A percentile compares a stretch with the other conserved stretches of the same genome.
Conservation (phyloP, 2,113 vertebrate species). For the Variabilichromis moorii region DNA sequence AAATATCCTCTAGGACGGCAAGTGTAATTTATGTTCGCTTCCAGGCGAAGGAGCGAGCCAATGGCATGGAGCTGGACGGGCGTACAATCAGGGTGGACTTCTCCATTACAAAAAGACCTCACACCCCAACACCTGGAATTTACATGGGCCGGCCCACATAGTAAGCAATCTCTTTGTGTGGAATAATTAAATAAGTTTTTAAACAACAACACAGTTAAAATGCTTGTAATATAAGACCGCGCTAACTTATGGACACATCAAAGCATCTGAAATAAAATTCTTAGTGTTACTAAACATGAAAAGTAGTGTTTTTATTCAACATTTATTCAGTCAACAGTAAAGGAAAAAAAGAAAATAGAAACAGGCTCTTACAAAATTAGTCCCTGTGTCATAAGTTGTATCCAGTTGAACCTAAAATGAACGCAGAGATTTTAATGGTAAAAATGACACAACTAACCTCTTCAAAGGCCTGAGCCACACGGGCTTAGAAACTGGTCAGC, state of each 20-base stretch:
- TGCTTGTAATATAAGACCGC: background rate
- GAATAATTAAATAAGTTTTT: background rate
- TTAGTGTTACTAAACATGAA: background rate
- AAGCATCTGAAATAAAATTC: background rate
- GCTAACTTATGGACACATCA: background rate
- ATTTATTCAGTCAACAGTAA: background rate
- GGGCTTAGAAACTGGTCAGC: background rate
- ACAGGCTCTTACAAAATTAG: background rate
- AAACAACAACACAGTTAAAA: background rate
- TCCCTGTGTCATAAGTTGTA: background rate
- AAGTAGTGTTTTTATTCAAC: background rate
- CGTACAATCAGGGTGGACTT: constrained; percentile 93
- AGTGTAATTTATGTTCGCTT: background rate
- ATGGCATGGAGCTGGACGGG: constrained; percentile 96
- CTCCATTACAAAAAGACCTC: constrained; percentile 93
- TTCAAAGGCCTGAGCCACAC: background rate
- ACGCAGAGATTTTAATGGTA: background rate
- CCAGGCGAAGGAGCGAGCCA: constrained; percentile 92
- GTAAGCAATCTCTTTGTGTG: constrained; percentile 67
- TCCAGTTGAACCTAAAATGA: background rate
- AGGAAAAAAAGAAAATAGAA: background rate
- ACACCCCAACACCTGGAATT: constrained; percentile 94
- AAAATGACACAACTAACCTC: background rate
- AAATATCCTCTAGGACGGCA: background rate
- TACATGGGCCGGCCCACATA: constrained; percentile 97